A percentile compares a stretch with the other conserved stretches of the same genome.
Conservation (phyloP, 2,888 invertebrate genomes). For the Ypsolopha sequella region DNA sequence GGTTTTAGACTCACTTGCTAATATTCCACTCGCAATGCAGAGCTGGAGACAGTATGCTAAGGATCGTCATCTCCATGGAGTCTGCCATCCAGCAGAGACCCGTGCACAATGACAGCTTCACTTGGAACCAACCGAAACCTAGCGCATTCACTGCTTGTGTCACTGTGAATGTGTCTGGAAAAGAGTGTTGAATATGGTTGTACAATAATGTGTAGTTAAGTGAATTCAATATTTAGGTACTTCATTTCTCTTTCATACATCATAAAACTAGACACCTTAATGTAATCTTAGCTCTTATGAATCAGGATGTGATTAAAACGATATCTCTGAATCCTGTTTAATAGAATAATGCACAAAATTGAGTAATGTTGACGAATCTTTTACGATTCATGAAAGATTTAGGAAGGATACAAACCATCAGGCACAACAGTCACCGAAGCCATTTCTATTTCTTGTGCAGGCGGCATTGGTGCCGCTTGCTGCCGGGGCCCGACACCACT, state of each 20-base stretch:
- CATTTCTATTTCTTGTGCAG: slow-evolving; percentile 81
- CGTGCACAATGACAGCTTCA: slow-evolving; percentile 86
- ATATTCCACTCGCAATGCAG: slow-evolving; percentile 96
- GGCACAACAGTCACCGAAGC: slow-evolving; percentile 84
- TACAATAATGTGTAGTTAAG: no score
- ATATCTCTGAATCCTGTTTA: no score
- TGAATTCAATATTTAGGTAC: no score
- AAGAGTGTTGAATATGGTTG: slow-evolving; percentile 5
- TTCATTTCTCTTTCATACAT: no score
- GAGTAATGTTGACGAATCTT: no score
- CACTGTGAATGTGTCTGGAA: slow-evolving; percentile 86
- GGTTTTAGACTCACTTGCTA: slow-evolving; percentile 58
- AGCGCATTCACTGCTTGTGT: slow-evolving; percentile 89
- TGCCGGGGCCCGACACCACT: slow-evolving; percentile 36
- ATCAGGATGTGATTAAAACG: no score
- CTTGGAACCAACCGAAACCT: slow-evolving; percentile 92
- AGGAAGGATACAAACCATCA: slow-evolving; percentile 70
- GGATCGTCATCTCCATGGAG: slow-evolving; percentile 98
- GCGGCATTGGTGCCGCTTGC: slow-evolving; percentile 55
- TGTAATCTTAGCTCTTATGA: no score
- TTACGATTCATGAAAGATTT: no score
- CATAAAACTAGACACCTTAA: no score
- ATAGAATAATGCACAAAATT: no score
- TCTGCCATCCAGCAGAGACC: slow-evolving; percentile 97
- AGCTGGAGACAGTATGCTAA: slow-evolving; percentile 93